A percentile compares a stretch with the other conserved stretches of the same genome.
These are phyloP conservation scores for Ladona fulva DNA, from an alignment of 1,140 invertebrate species.

Conservation along the genomic window DNA sequence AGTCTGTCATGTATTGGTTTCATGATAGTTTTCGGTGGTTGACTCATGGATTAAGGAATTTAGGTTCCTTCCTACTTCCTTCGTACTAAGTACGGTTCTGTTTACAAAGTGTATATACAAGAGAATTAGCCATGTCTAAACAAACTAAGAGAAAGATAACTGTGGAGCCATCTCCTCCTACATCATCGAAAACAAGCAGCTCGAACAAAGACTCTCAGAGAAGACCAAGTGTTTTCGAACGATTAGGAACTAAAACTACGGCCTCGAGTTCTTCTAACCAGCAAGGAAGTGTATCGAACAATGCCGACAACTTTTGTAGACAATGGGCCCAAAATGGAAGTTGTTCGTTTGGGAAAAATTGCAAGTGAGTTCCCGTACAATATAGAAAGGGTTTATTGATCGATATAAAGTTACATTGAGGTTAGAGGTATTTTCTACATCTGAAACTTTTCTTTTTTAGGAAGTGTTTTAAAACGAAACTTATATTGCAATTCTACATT, in stretches of 20 bases:
- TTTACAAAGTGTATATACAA: too few relatives aligned
- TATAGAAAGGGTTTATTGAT: slow-evolving; percentile 16
- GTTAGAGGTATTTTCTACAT: too few relatives aligned
- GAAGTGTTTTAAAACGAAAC: too few relatives aligned
- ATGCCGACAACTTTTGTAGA: slow-evolving; percentile 50
- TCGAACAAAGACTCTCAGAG: slow-evolving; percentile 20
- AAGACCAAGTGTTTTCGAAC: slow-evolving; percentile 68
- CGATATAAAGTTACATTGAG: background rate
- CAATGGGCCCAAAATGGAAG: slow-evolving; percentile 64
- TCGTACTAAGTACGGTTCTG: too few relatives aligned
- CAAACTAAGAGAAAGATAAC: slow-evolving; percentile 67
- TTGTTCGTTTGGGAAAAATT: slow-evolving; percentile 63
- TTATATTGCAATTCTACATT: too few relatives aligned
- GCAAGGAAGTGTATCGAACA: slow-evolving; percentile 23
- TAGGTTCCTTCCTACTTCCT: too few relatives aligned
- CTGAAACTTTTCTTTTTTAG: too few relatives aligned
- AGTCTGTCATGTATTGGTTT: too few relatives aligned
- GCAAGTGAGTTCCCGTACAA: slow-evolving; percentile 43
- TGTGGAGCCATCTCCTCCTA: slow-evolving; percentile 58
- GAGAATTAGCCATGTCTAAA: slow-evolving; percentile 53
- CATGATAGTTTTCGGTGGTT: too few relatives aligned
- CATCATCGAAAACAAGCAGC: slow-evolving; percentile 33
- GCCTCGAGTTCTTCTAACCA: slow-evolving; percentile 34
- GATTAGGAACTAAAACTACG: slow-evolving; percentile 62
- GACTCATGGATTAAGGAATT: too few relatives aligned